Conservation (phyloP, 2,113 vertebrate genomes). For the Apus apus region DNA sequence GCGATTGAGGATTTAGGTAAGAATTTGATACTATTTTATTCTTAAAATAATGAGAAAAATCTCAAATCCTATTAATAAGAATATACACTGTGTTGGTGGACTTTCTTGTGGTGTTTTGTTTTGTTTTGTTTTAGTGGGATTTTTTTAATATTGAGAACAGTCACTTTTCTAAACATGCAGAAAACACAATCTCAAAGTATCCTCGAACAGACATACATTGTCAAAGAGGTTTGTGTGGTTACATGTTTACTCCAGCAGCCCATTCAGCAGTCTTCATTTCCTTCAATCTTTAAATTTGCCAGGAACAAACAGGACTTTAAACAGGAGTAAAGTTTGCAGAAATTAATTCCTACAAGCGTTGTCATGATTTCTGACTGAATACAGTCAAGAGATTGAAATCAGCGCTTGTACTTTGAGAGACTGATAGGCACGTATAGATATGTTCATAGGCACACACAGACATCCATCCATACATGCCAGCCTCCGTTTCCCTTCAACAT, state of each 20-base stretch:
- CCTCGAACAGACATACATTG: not conserved
- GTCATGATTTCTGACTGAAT: not conserved
- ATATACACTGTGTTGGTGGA: not conserved
- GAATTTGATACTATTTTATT: not conserved
- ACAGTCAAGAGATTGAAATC: not conserved
- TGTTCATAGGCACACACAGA: not conserved
- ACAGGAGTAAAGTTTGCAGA: not conserved
- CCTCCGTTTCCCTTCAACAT: not conserved
- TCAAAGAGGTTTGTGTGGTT: not conserved
- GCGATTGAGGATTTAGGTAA: slow-evolving; percentile 79
- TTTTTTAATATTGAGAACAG: not conserved
- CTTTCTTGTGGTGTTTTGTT: not conserved
- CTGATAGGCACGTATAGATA: not conserved
- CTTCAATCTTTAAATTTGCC: not conserved
- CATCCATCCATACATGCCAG: not conserved
- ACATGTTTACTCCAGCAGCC: not conserved
- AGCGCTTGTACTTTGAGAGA: not conserved
- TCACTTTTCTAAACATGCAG: not conserved
- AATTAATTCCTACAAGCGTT: not conserved
- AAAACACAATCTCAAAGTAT: not conserved
- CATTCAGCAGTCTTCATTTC: not conserved
- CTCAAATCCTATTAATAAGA: not conserved
- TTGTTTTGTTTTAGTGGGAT: not conserved
- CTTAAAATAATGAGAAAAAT: not conserved
- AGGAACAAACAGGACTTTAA: not conserved